A percentile compares a stretch with the other conserved stretches of the same genome.
These are phyloP conservation scores for Tamias sibiricus DNA, from an alignment of 2,113 vertebrate genomes.

Conservation along the genomic window DNA sequence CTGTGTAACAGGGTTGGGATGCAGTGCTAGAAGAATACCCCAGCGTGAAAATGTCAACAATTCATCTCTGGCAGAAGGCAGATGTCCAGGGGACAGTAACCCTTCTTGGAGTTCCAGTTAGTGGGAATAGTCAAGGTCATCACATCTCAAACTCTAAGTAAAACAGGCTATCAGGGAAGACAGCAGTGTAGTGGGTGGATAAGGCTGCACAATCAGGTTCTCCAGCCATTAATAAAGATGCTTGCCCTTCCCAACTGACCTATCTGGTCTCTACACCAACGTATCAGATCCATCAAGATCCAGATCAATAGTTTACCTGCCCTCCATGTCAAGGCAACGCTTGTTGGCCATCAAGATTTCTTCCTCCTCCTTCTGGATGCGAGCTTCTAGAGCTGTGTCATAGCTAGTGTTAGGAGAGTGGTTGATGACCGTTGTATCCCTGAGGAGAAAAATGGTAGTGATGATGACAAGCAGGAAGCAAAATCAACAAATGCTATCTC, in stretches of 20 bases:
- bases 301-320: conserved; percentile 89
- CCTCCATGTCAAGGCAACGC: conserved; percentile 98
- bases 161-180: neutral
- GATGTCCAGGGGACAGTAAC: neutral
- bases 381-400: conserved; percentile 95
- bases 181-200: fast-evolving
- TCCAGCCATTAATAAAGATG: neutral
- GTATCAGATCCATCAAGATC: conserved; percentile 8
- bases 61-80: neutral
- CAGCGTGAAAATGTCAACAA: conserved; percentile 9
- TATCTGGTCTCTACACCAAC: conserved; percentile 8
- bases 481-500: conserved; percentile 3
- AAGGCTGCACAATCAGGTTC: conserved; percentile 3
- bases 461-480: neutral
- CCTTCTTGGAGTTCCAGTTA: conserved; percentile 9
- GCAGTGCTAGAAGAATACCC: neutral
- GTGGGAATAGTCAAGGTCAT: neutral
- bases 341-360: conserved; percentile 98
- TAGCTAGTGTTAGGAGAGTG: conserved; percentile 97
- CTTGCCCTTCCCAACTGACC: neutral
- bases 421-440: conserved; percentile 93
- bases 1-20: neutral
- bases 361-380: conserved; percentile 99
- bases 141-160: conserved; percentile 20
- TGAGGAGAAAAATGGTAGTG: conserved; percentile 77